Base-by-base conservation (phyloP, 2,888 invertebrate genomes). In the Aphodius sticticus region DNA sequence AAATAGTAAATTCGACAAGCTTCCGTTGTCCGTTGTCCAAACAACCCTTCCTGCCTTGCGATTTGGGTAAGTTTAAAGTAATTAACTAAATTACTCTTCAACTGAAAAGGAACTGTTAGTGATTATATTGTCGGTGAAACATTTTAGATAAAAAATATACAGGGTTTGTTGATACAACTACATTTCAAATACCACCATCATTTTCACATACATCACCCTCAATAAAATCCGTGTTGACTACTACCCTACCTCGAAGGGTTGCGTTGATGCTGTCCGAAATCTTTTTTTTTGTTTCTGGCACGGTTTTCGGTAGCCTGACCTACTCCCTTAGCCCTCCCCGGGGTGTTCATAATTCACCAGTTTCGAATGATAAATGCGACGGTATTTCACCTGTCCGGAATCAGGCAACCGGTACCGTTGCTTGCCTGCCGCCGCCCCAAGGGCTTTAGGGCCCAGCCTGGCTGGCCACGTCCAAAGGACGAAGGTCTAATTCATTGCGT, bases 401-500 rank as follows among this genome's bases (percentile, higher is more conserved):
- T 53, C 53, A 53, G 53, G 53, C 53, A 53, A 53, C 53, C 53
- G 53, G 53, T 53, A 53, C 53, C 53, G 7, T 5, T 5, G 26
- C 2, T 3, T 26, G 26, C 26, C 26, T 26, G 9, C 7, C 26
- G 37, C 37, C 74, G 74, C 74, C 74, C 74, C 36, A 26, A n/a
- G 35, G 74, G 74, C 53, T 53, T 53, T 53, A 53, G 36, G 74
- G 74, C 16, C 26, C 71, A 15, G 71, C 26, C 36, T n/a, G 74
- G 74, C 35, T 15, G 74, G 7, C 74, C 4, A 35, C 37, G 74
- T 74, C 37, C 36, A 35, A 74, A 35, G 74, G 74, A 74, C 37
- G 74, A 35, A 74, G 74, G 74, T 74, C 74, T 74, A 37, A 74
- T 74, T 74, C 74, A 74, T 74, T 74, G 74, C 74, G 74, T 74